phyloP scores from a whole-genome alignment of 2,797 vertebrate genomes.

The Scyliorhinus canicula region DNA sequence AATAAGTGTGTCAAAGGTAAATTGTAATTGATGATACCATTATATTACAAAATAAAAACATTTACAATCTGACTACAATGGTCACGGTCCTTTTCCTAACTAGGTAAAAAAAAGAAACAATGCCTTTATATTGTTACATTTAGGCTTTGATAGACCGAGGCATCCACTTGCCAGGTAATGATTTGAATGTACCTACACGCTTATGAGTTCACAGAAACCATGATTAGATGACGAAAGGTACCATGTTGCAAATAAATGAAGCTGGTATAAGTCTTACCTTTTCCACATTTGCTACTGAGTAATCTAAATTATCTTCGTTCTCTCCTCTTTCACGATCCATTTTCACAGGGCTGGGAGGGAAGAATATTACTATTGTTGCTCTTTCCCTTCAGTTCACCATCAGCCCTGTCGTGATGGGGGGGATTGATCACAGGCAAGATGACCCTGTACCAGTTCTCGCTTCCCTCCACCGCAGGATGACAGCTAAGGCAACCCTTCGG shows the following conservation, averaged over 20 bases:
- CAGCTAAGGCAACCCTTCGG: not conserved
- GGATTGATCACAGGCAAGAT: slow-evolving; percentile 39
- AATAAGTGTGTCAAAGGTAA: not conserved
- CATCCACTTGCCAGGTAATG: not conserved
- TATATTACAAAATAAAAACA: not conserved
- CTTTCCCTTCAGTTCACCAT: not conserved
- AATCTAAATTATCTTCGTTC: slow-evolving; percentile 70
- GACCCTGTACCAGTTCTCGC: slow-evolving; percentile 38
- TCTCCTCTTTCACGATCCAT: slow-evolving; percentile 64
- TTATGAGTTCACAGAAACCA: not conserved
- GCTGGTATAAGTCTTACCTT: slow-evolving; percentile 63
- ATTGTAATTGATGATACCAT: not conserved
- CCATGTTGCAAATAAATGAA: slow-evolving; percentile 7
- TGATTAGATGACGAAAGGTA: not conserved
- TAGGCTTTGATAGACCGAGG: not conserved
- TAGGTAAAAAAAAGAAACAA: not conserved
- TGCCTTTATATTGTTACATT: not conserved
- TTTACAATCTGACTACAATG: not conserved
- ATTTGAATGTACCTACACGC: not conserved
- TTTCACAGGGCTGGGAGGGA: slow-evolving; percentile 39
- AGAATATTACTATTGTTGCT: slow-evolving; percentile 27
- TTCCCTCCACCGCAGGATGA: slow-evolving; percentile 3
- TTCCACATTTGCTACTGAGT: slow-evolving; percentile 94
- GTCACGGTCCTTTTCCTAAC: not conserved
- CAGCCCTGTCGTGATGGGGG: not conserved